These are phyloP conservation scores for Lepus oiostolus DNA, from an alignment of 2,797 vertebrate species.

Conservation along the genomic window DNA sequence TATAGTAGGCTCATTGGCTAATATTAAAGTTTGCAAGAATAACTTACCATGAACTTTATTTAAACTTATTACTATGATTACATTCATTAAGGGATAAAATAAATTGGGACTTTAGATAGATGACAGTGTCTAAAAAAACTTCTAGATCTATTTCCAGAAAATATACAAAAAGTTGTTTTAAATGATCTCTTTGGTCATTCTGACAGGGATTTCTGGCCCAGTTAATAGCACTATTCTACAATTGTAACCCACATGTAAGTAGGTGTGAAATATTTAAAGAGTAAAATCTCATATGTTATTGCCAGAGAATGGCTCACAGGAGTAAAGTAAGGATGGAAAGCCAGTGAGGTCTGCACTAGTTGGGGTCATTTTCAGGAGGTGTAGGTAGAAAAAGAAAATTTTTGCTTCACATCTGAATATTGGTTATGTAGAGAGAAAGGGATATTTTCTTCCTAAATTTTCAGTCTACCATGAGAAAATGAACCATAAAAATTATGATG, in stretches of 20 bases:
- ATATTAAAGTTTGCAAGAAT: not conserved
- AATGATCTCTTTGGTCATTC: conserved; percentile 3
- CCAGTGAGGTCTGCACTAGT: not conserved
- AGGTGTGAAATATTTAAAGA: not conserved
- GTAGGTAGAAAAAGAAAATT: not conserved
- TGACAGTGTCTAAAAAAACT: not conserved
- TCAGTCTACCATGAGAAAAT: not conserved
- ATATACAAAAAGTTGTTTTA: not conserved
- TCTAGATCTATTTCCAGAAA: not conserved
- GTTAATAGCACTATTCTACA: not conserved
- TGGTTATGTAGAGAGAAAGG: not conserved
- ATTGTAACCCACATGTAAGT: not conserved
- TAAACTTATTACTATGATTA: not conserved
- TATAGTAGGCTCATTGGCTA: not conserved
- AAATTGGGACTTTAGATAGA: not conserved
- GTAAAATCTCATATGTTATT: not conserved
- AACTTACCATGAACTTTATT: not conserved
- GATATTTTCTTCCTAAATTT: not conserved
- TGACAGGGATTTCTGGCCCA: conserved; percentile 1
- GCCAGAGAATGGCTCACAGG: not conserved
- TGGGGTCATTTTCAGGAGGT: conserved; percentile 1
- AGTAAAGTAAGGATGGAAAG: not conserved
- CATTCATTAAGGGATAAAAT: conserved; percentile 51
- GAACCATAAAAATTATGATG: conserved; percentile 17
- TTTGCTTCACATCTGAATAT: conserved; percentile 9